These are phyloP conservation scores for Tromatobia lineatoria DNA, from an alignment of 2,888 invertebrate species.

Conservation along the genomic window DNA sequence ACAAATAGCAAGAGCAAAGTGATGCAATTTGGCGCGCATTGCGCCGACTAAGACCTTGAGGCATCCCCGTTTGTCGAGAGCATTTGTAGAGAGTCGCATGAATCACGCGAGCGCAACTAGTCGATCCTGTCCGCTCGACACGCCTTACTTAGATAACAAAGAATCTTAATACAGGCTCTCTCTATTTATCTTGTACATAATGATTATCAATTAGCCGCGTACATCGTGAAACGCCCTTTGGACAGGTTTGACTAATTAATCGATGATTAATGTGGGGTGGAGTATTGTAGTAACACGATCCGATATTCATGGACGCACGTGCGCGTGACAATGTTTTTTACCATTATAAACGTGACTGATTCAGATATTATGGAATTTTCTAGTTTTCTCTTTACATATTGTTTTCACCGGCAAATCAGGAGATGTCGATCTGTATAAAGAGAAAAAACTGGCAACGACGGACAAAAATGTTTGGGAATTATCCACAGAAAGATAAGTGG, in stretches of 20 bases:
- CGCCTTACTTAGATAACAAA: conserved; percentile 39
- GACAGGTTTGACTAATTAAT: conserved; percentile 43
- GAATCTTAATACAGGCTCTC: conserved; percentile 1
- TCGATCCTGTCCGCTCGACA: conserved; percentile 13
- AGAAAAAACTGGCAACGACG: too few species aligned
- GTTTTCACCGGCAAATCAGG: too few species aligned
- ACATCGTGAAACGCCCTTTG: conserved; percentile 18
- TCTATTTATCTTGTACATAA: background rate
- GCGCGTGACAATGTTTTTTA: conserved; percentile 20
- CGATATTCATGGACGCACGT: conserved; percentile 4
- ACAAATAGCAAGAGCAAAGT: conserved; percentile 43
- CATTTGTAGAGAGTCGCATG: conserved; percentile 44
- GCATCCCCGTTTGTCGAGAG: conserved; percentile 56
- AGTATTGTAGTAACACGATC: background rate
- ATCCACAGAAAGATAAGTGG: too few species aligned
- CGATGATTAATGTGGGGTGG: conserved; percentile 8
- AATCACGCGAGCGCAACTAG: conserved; percentile 43
- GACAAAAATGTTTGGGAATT: too few species aligned
- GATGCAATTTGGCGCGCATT: conserved; percentile 48
- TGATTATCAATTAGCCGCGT: conserved; percentile 37
- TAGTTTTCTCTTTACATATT: too few species aligned
- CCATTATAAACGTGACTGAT: conserved; percentile 3
- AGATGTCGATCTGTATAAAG: too few species aligned
- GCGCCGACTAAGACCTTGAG: conserved; percentile 42
- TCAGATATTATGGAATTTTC: too few species aligned